Base-by-base conservation (phyloP, 2,888 invertebrate genomes). In the Azorinus chamasolen region DNA sequence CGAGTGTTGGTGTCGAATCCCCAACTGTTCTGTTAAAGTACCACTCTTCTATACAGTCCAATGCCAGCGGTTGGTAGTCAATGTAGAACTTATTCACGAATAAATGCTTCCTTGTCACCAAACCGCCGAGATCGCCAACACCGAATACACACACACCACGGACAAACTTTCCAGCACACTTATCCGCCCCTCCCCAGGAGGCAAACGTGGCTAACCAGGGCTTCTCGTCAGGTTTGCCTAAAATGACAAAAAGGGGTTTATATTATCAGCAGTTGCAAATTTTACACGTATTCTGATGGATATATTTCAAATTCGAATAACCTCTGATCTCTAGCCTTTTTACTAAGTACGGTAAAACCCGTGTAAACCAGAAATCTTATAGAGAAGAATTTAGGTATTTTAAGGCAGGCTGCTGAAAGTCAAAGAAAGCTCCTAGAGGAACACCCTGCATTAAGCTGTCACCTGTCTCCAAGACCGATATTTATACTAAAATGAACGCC, bases 61-160 rank as follows among this genome's bases (percentile, higher is more conserved):
- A 64, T 0, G 87, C 87, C 6, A 87, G 71, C n/a, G 88, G 88
- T 41, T 91, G 86, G 61, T 77, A 88, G 20, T 87, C 83, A 12
- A 79, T 22, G 59, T 91, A 83, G 66, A 92, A 90, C 73, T 92
- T 92, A 65, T 92, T 92, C 5, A 87, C 90, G 70, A 91, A 90
- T 12, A 92, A 76, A 59, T 90, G 86, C 16, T 76, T 81, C 22
- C 85, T 71, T 12, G 75, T 72, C 1, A 79, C 65, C 14, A 92
- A 83, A 75, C 82, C 81, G 1, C 83, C 73, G 2, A 90, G 73
- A 65, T 92, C 91, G 14, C 84, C 83, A 0, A 90, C 76, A 0
- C 91, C 91, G 68, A 87, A 91, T 0, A 91, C 84, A 57, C 92
- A 92, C 5, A 92, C 85, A 0, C 90, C 90, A 14, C 89, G 82